Evolutionary conservation across 2,888 invertebrate species (phyloP).

Genomic region (Erannis defoliaria): DNA sequence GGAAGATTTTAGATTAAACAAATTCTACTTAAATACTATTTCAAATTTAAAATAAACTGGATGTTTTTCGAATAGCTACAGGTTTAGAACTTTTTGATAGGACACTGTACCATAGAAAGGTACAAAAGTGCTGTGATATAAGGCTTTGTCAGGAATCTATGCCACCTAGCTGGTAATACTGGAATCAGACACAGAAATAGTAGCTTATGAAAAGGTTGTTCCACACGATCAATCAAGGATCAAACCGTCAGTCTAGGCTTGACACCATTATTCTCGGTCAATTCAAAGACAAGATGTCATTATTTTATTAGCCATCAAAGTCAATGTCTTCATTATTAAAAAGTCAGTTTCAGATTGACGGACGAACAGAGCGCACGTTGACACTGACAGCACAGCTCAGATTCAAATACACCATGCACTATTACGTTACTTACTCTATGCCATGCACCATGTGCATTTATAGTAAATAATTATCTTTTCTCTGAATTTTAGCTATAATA

Average conservation of each 20-base stretch:
- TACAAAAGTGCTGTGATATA: not conserved
- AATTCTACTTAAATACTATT: not conserved
- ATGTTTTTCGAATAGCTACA: not conserved
- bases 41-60: not conserved
- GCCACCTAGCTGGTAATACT: slow-evolving; percentile 14
- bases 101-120: not conserved
- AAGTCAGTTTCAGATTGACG: not conserved
- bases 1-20: slow-evolving; percentile 10
- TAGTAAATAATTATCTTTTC: slow-evolving; percentile 51
- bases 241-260: not conserved
- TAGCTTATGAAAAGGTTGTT: not conserved
- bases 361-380: too few relatives aligned
- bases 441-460: slow-evolving; percentile 61
- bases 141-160: not conserved
- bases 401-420: too few relatives aligned
- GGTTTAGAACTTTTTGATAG: not conserved
- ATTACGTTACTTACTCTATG: too few relatives aligned
- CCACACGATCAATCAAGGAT: not conserved
- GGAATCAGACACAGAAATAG: slow-evolving; percentile 18
- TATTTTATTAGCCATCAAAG: not conserved
- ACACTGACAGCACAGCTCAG: not conserved
- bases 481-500: not conserved
- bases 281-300: slow-evolving; percentile 2
- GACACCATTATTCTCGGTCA: not conserved
- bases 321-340: not conserved